Evolutionary conservation across 2,113 vertebrate species (phyloP).

Genomic region (Trochalopteron elliotii): DNA sequence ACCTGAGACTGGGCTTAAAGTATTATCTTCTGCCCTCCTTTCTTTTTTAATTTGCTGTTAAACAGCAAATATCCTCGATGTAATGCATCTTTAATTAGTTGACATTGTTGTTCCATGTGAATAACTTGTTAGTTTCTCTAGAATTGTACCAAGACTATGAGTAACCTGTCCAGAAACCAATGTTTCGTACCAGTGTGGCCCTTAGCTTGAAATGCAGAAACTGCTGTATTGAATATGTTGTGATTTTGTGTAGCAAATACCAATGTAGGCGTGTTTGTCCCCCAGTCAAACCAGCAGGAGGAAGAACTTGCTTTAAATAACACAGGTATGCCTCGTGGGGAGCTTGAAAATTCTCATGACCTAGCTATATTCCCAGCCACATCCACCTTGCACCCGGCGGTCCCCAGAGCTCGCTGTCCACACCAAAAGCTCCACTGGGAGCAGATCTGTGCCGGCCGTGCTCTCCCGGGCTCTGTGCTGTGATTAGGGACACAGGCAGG

Average conservation of each 20-base stretch:
- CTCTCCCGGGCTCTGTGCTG: background rate
- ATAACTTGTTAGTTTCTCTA: slow-evolving; percentile 4
- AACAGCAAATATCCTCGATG: background rate
- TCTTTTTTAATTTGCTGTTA: background rate
- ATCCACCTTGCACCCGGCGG: background rate
- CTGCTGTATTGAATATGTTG: background rate
- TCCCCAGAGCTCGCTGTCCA: rapidly evolving
- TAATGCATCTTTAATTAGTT: slow-evolving; percentile 5
- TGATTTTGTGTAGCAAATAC: background rate
- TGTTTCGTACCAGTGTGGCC: background rate
- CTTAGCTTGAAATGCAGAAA: background rate
- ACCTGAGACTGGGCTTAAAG: background rate
- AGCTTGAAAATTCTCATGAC: background rate
- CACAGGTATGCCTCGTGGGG: background rate
- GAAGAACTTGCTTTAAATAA: background rate
- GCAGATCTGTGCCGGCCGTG: background rate
- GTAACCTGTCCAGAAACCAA: background rate
- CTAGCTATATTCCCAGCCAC: rapidly evolving
- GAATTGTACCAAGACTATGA: background rate
- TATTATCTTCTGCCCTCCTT: rapidly evolving
- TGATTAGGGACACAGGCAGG: background rate
- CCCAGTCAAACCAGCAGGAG: background rate
- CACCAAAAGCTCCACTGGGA: rapidly evolving
- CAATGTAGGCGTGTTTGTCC: background rate
- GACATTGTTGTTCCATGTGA: background rate